phyloP scores from a whole-genome alignment of 2,113 vertebrate species.

The Cervus canadensis region DNA sequence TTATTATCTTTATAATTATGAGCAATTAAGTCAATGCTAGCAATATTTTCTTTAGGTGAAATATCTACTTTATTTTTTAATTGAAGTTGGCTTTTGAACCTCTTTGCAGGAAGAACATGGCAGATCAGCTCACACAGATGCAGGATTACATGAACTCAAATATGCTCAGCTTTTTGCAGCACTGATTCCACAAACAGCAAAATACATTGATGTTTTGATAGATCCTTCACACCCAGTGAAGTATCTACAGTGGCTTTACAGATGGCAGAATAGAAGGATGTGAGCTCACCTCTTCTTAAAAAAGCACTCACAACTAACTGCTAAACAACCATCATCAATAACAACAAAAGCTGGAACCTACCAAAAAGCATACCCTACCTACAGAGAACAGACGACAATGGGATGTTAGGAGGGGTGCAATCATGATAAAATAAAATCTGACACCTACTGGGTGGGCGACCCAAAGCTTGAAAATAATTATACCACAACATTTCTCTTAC shows the following conservation, averaged over 20 bases:
- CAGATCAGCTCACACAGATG: not conserved
- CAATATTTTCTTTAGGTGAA: not conserved
- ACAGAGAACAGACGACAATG: not conserved
- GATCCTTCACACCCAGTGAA: slow-evolving; percentile 95
- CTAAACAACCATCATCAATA: not conserved
- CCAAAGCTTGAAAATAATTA: not conserved
- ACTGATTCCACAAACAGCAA: slow-evolving; percentile 94
- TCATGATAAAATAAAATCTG: not conserved
- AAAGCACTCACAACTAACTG: not conserved
- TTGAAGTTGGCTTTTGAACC: not conserved
- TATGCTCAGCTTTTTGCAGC: slow-evolving; percentile 93
- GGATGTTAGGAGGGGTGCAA: not conserved
- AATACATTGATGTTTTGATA: slow-evolving; percentile 95
- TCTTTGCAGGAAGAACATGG: not conserved
- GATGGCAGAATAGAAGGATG: not conserved
- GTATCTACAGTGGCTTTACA: slow-evolving; percentile 95
- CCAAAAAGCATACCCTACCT: not conserved
- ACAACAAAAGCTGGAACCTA: not conserved
- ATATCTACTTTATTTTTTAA: not conserved
- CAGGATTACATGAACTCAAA: not conserved
- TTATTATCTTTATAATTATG: slow-evolving; percentile 16
- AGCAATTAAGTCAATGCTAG: not conserved
- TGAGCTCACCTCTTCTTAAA: not conserved
- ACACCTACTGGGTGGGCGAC: not conserved
- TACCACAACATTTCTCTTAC: not conserved